Percentiles rank a stretch among this genome's conserved stretches.
These are phyloP conservation scores for Drosophila cracens DNA, from an alignment of 2,888 invertebrate species.

Conservation along the genomic window DNA sequence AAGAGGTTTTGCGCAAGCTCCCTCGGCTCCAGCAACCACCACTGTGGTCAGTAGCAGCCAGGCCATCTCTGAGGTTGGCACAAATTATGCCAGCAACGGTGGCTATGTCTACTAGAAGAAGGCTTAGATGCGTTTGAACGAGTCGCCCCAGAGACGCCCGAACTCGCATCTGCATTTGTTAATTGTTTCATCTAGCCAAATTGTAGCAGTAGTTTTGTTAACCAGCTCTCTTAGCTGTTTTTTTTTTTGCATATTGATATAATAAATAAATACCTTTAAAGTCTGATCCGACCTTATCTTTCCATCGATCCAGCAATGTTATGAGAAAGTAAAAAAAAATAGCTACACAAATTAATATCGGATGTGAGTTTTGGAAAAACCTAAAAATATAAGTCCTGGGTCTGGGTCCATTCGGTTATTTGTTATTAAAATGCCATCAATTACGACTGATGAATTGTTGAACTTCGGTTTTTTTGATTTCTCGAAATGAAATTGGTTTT, in stretches of 20 bases:
- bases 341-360: background rate
- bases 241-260: conserved; percentile 14
- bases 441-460: background rate
- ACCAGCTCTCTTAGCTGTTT: conserved; percentile 15
- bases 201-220: conserved; percentile 56
- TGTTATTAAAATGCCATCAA: conserved; percentile 2
- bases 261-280: conserved; percentile 38
- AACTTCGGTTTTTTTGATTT: background rate
- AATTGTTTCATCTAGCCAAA: conserved; percentile 57
- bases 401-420: background rate
- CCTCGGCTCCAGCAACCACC: conserved; percentile 25
- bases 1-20: conserved; percentile 12
- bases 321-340: background rate
- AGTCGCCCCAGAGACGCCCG: conserved; percentile 35
- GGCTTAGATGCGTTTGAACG: conserved; percentile 53
- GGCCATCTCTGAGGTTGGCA: conserved; percentile 47
- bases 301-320: background rate
- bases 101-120: conserved; percentile 73
- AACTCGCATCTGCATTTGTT: conserved; percentile 54
- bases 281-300: background rate
- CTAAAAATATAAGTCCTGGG: background rate
- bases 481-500: conserved; percentile 4
- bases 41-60: conserved; percentile 25
- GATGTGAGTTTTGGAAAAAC: conserved; percentile 5
- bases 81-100: conserved; percentile 73